These are phyloP conservation scores for Pilophorus perplexus DNA, from an alignment of 2,888 invertebrate species.

Conservation along the genomic window DNA sequence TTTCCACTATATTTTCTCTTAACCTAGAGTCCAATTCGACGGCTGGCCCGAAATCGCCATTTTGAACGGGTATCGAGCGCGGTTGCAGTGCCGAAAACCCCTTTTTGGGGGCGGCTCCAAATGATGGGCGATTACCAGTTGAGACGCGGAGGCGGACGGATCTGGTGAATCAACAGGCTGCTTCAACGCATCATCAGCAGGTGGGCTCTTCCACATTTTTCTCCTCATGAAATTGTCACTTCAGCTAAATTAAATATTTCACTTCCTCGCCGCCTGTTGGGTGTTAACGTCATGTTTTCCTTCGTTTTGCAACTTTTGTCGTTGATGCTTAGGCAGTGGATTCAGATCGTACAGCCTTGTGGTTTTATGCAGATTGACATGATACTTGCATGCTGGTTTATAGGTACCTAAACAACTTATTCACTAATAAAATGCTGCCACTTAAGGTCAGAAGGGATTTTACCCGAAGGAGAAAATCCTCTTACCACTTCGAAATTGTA, in stretches of 20 bases:
- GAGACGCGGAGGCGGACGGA: not conserved
- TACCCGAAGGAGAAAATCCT: too few relatives aligned
- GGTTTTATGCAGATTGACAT: too few relatives aligned
- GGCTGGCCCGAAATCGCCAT: not conserved
- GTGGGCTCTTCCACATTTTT: constrained; percentile 13
- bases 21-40: too few relatives aligned
- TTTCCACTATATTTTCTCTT: too few relatives aligned
- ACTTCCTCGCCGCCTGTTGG: not conserved
- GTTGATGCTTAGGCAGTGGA: not conserved
- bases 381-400: too few relatives aligned
- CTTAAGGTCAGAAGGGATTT: too few relatives aligned
- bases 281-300: not conserved
- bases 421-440: too few relatives aligned
- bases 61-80: not conserved
- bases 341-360: too few relatives aligned
- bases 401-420: too few relatives aligned
- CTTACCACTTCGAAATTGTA: too few relatives aligned
- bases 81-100: not conserved
- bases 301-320: not conserved
- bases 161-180: constrained; percentile 38
- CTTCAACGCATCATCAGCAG: constrained; percentile 22
- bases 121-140: not conserved
- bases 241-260: not conserved
- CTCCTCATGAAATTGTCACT: not conserved
- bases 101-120: not conserved